Evolutionary conservation across 2,113 vertebrate genomes (phyloP).

Genomic region (Cyanoderma ruficeps): DNA sequence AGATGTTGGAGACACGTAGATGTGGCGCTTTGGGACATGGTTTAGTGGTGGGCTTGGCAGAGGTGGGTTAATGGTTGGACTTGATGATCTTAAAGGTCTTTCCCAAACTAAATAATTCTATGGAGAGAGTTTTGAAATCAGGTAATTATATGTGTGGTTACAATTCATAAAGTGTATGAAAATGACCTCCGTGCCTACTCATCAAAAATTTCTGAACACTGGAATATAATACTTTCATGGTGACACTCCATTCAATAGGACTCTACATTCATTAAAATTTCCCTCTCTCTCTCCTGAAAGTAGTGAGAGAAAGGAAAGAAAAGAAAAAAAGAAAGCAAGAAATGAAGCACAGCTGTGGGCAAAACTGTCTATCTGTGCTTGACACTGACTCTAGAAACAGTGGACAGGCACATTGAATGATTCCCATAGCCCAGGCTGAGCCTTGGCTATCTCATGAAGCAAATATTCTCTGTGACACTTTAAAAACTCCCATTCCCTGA

Average conservation of each 20-base stretch:
- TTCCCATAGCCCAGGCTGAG: neutral
- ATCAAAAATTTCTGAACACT: neutral
- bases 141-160: conserved; percentile 1
- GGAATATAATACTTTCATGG: neutral
- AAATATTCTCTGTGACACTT: neutral
- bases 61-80: neutral
- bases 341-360: neutral
- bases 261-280: neutral
- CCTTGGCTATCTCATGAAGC: neutral
- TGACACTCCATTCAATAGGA: neutral
- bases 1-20: neutral
- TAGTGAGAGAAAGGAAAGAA: neutral
- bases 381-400: neutral
- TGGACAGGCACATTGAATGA: neutral
- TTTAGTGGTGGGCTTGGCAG: neutral
- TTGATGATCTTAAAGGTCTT: neutral
- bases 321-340: neutral
- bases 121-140: neutral
- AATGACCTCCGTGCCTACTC: conserved; percentile 7
- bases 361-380: neutral
- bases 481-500: neutral
- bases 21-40: neutral
- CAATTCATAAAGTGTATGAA: conserved; percentile 24
- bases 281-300: neutral
- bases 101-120: neutral